These are phyloP conservation scores for Tetrao urogallus DNA, from an alignment of 2,113 vertebrate genomes.

Conservation along the genomic window DNA sequence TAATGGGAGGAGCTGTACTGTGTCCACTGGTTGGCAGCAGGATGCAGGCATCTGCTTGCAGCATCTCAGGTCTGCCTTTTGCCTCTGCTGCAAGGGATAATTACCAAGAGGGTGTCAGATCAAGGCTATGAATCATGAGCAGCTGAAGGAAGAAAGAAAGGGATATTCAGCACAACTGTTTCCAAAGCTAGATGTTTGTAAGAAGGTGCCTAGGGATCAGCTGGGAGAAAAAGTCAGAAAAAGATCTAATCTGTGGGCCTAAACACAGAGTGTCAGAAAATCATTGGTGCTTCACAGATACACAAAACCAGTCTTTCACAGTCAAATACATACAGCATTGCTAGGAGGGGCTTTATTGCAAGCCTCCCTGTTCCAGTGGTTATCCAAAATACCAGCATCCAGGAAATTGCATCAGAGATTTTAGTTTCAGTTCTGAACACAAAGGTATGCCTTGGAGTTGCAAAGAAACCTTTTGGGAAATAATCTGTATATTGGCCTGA, in stretches of 20 bases:
- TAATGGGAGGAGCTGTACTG: neutral
- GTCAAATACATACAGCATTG: neutral
- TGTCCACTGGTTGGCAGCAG: neutral
- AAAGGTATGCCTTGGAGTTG: neutral
- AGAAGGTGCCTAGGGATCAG: neutral
- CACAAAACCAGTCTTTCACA: neutral
- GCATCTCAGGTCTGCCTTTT: rapidly evolving
- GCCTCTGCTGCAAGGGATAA: neutral
- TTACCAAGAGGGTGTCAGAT: slow-evolving; percentile 14
- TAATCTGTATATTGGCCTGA: neutral
- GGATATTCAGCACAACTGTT: neutral
- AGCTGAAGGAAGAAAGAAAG: neutral
- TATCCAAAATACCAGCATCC: neutral
- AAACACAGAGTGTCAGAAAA: neutral
- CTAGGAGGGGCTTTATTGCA: rapidly evolving
- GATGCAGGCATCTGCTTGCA: rapidly evolving
- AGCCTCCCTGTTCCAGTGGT: neutral
- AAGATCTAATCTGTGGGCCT: neutral
- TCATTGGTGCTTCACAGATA: rapidly evolving
- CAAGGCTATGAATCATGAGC: neutral
- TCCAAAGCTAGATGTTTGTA: neutral
- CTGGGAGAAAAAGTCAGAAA: neutral
- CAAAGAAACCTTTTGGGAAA: neutral
- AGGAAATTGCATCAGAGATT: neutral
- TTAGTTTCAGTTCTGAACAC: neutral